These are phyloP conservation scores for Saccopteryx bilineata DNA, from an alignment of 2,113 vertebrate species.

Conservation along the genomic window DNA sequence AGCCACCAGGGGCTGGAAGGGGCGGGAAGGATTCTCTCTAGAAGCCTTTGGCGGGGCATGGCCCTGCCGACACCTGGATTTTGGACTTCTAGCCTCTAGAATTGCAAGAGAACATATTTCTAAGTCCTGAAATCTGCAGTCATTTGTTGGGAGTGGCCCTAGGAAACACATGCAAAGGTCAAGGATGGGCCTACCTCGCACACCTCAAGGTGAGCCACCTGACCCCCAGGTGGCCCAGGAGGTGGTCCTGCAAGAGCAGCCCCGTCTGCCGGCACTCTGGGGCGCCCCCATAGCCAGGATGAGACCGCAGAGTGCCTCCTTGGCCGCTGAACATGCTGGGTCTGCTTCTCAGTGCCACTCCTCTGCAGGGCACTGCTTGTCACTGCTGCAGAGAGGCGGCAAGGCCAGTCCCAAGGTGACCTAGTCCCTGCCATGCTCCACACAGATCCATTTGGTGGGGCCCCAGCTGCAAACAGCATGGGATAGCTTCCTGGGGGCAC, in stretches of 20 bases:
- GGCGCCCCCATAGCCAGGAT: neutral
- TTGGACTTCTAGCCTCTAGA: neutral
- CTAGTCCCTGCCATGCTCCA: neutral
- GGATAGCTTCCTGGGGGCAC: neutral
- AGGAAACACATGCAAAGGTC: neutral
- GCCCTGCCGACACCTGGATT: neutral
- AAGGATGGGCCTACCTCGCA: neutral
- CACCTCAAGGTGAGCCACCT: too few relatives aligned
- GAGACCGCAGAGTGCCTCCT: neutral
- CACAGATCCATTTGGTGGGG: neutral
- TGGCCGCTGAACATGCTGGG: neutral
- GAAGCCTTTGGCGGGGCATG: neutral
- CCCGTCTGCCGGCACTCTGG: accelerated
- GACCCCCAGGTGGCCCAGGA: neutral
- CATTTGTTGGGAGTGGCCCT: accelerated
- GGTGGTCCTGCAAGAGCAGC: accelerated
- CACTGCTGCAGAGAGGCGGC: neutral
- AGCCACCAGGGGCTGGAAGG: neutral
- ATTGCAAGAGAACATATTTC: neutral
- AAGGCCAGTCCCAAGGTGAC: constrained; percentile 12
- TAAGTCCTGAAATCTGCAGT: neutral
- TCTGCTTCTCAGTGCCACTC: neutral
- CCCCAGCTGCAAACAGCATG: neutral
- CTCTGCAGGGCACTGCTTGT: neutral
- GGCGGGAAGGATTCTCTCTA: neutral